Base-by-base conservation (phyloP, 2,113 vertebrate species). In the Ancistrus triradiatus region DNA sequence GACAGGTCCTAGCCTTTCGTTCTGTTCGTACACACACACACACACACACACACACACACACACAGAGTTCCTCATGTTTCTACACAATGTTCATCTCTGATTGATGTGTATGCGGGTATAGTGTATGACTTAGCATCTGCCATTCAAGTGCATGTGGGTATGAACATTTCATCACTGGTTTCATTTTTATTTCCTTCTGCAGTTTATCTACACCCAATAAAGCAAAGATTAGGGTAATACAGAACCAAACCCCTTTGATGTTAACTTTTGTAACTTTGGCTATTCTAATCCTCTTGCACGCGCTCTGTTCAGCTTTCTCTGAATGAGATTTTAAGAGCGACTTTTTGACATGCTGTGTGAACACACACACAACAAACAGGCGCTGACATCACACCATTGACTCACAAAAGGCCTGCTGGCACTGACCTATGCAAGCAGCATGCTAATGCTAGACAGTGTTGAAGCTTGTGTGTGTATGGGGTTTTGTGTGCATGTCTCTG, bases 331-430 rank as follows among this genome's bases (percentile, higher is more conserved):
- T 21, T 48, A 43, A 47, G 66, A 48, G 51, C 50, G 59, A 43
- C 44, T 61, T 50, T 56, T 24, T 53, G 47, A 14, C 14, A 14
- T n/a, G 14, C 38, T 63, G 49, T 50, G 46, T 21, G 35, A 35
- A 46, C 44, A 35, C 44, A 35, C 61, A 56, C 57, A 31, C 50
- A 19, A 42, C 38, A 42, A 42, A 42, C 38, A 14, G 38, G 14
- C 38, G 14, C 50, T 63, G 53, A 69, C 42, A 62, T 37, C 62
- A 72, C 56, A 72, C 57, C 49, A 19, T 13, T 4, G 70, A 58
- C 42, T 62, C 48, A 63, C 56, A 72, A 67, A 66, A 56, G 65
- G 68, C 68, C 67, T 70, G 68, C 68, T 70, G 68, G 68, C 55
- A 63, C 59, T 72, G 37, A 63, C 63, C 69, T 72, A 66, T 72